Evolutionary conservation across 2,888 invertebrate species (phyloP), one percentile per base, ranked within the genome.

Genomic region (Limnephilus rhombicus): DNA sequence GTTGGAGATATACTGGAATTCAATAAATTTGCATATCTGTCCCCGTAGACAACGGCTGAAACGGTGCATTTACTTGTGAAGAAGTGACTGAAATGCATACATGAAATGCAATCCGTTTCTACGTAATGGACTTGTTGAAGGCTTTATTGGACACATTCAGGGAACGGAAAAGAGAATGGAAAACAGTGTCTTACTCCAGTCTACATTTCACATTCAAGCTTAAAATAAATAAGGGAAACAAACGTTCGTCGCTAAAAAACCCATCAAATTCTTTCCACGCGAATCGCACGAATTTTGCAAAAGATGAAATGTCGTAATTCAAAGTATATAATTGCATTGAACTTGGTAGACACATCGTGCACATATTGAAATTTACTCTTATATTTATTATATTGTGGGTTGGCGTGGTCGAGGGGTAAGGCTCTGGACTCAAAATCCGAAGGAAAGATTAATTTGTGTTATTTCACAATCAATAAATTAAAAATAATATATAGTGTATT

Each of bases 71-170:
- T 53, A 87, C 87, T 53, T 29, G 15, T 31, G 87, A 53, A 37
- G 91, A 91, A 53, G 85, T 87, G 88, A 83, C 90, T 92, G 92
- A 92, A 92, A 92, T 90, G 90, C 90, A 86, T 87, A 86, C 92
- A 92, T 92, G 92, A 91, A 92, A 93, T 93, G 93, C 92, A 92
- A 93, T 93, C 92, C 90, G 91, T 80, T 85, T 91, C 91, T 34
- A 37, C 68, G 91, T 93, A 93, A 93, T 93, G 92, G 93, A 93
- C 90, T 93, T 91, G 92, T 92, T 92, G 92, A 92, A 92, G 90
- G 85, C 92, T 89, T 89, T 92, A 92, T 92, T 89, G 92, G 90
- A 81, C 90, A 80, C 87, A 31, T 87, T 87, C 87, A 87, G 87
- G 87, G 68, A 87, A 87, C 53, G 34, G 68, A 87, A 87, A 18